A percentile compares a stretch with the other conserved stretches of the same genome.
Conservation (phyloP, 2,888 invertebrate genomes). For the Drosophila rubida region DNA sequence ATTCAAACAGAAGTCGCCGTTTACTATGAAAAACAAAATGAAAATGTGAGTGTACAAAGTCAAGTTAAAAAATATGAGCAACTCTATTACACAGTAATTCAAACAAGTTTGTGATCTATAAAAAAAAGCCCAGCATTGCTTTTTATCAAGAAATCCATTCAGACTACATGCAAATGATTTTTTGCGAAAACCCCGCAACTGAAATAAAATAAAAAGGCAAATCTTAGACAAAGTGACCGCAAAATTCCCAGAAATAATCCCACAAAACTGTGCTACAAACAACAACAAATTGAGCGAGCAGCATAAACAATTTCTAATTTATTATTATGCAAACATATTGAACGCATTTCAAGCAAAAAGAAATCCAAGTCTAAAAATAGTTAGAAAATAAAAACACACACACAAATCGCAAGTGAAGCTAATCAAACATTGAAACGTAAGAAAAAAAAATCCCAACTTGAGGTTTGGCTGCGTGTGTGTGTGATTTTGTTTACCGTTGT, state of each 20-base stretch:
- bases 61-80: neutral
- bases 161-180: slow-evolving; percentile 49
- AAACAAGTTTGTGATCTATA: slow-evolving; percentile 6
- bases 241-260: slow-evolving; percentile 62
- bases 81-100: neutral
- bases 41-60: neutral
- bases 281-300: neutral
- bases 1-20: too few relatives aligned
- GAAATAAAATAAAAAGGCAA: neutral
- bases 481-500: slow-evolving; percentile 65
- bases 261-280: slow-evolving; percentile 71
- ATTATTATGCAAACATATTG: slow-evolving; percentile 21
- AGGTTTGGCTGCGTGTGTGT: slow-evolving; percentile 8
- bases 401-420: slow-evolving; percentile 29
- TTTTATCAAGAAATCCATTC: slow-evolving; percentile 21
- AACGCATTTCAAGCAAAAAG: slow-evolving; percentile 1
- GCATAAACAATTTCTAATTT: slow-evolving; percentile 13
- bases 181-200: slow-evolving; percentile 36
- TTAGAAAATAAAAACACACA: slow-evolving; percentile 3
- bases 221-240: slow-evolving; percentile 30
- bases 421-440: slow-evolving; percentile 35
- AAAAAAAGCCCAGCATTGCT: slow-evolving; percentile 20
- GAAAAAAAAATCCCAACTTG: slow-evolving; percentile 4
- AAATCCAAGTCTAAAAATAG: slow-evolving; percentile 55
- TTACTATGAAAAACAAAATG: too few relatives aligned